Base-by-base conservation (phyloP, 2,888 invertebrate genomes). In the Thecophora atra region DNA sequence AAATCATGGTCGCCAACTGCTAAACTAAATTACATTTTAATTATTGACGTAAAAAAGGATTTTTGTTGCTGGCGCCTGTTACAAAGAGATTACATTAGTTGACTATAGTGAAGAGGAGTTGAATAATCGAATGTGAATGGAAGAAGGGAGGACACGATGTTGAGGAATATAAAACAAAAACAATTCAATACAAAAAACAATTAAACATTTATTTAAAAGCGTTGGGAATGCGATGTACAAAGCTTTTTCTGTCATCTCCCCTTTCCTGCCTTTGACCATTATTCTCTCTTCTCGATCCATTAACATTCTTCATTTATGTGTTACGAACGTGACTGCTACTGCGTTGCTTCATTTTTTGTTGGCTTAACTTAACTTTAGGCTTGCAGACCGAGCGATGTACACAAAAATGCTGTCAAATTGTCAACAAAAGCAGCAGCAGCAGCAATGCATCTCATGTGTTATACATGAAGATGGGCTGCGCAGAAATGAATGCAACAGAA, bases 11-110 rank as follows among this genome's bases (percentile, higher is more conserved):
- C 17, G 58, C 58, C 58, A 58, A 17, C 58, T n/a, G n/a, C n/a
- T 28, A 28, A 15, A 30, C 47, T 19, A 30, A 66, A 52, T 66
- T 58, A 17, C 47, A 26, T 63, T 51, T 70, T 17, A 70, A 70
- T 62, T 37, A 63, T 70, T 58, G 8, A 21, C 54, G 67, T 21
- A 54, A 37, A 70, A 70, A 63, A 37, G 42, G 24, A 52, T 63
- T 47, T 42, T 19, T 63, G 37, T 37, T 42, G 6, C 17, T 4
- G 26, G 28, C 37, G 37, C 6, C 7, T 11, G 37, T 7, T 21
- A 44, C 21, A 11, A 24, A 17, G 47, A n/a, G n/a, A n/a, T n/a
- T n/a, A n/a, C n/a, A n/a, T n/a, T n/a, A n/a, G n/a, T n/a, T n/a
- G n/a, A n/a, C n/a, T n/a, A n/a, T n/a, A n/a, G n/a, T n/a, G n/a